Conservation (phyloP, 2,888 invertebrate genomes). For the Mellilla xanthometata region DNA sequence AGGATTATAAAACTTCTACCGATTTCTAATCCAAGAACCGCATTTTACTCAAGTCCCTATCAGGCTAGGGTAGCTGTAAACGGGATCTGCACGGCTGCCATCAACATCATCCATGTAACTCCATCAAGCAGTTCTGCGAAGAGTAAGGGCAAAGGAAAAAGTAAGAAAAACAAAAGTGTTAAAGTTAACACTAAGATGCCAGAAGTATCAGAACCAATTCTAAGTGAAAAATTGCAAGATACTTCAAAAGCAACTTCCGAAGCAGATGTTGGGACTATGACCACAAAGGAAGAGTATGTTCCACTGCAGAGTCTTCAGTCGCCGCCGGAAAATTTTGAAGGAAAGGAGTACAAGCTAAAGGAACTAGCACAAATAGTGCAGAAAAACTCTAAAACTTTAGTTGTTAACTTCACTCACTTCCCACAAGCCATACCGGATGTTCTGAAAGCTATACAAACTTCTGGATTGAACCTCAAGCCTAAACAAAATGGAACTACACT, state of each 20-base stretch:
- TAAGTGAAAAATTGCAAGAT: slow-evolving; percentile 85
- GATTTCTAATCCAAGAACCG: slow-evolving; percentile 43
- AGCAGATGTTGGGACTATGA: no score
- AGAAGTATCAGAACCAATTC: slow-evolving; percentile 87
- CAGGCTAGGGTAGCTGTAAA: slow-evolving; percentile 31
- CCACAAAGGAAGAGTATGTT: slow-evolving; percentile 91
- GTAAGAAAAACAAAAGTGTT: slow-evolving; percentile 68
- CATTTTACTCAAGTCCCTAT: slow-evolving; percentile 34
- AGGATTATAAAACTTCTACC: slow-evolving; percentile 55
- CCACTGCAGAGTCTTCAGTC: slow-evolving; percentile 92
- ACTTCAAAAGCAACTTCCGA: slow-evolving; percentile 87
- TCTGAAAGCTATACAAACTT: slow-evolving; percentile 88
- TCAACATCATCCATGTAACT: slow-evolving; percentile 38
- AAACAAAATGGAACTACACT: slow-evolving; percentile 97
- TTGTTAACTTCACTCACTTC: slow-evolving; percentile 91
- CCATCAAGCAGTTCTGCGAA: slow-evolving; percentile 85
- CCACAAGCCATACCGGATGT: slow-evolving; percentile 93
- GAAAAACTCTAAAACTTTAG: slow-evolving; percentile 93
- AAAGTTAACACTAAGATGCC: slow-evolving; percentile 87
- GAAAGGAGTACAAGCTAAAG: slow-evolving; percentile 90
- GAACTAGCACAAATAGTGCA: slow-evolving; percentile 94
- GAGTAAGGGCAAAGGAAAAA: slow-evolving; percentile 87
- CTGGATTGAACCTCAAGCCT: slow-evolving; percentile 95
- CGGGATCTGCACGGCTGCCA: slow-evolving; percentile 26
- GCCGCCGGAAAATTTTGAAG: slow-evolving; percentile 88